Conservation (phyloP, 2,888 invertebrate genomes). For the Colletes collaris region DNA sequence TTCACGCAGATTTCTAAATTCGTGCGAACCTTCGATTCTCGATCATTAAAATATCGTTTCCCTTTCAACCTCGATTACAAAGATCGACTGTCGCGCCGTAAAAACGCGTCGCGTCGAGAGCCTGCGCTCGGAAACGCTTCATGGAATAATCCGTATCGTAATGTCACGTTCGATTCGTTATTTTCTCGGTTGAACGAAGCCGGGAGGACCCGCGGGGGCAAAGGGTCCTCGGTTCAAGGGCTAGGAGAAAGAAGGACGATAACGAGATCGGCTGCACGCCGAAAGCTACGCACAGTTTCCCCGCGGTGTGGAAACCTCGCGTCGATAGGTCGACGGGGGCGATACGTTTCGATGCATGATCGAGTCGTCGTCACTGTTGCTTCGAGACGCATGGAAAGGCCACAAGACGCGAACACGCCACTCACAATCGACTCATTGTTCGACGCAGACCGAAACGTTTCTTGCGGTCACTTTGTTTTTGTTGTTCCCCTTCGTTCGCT, state of each 20-base stretch:
- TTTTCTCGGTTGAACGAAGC: slow-evolving; percentile 16
- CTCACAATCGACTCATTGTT: slow-evolving; percentile 43
- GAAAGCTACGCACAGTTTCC: not conserved
- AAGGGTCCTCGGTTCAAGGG: slow-evolving; percentile 12
- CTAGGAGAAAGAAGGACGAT: not conserved
- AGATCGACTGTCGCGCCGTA: not conserved
- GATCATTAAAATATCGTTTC: slow-evolving; percentile 10
- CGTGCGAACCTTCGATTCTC: not conserved
- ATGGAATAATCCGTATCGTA: not conserved
- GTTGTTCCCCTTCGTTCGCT: not conserved
- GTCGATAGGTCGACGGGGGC: not conserved
- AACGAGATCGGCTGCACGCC: not conserved
- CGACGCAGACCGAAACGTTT: not conserved
- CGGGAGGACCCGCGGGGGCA: not conserved
- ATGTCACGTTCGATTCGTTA: slow-evolving; percentile 36
- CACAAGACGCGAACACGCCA: not conserved
- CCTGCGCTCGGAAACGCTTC: not conserved
- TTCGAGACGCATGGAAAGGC: not conserved
- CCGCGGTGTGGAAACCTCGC: not conserved
- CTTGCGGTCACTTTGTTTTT: slow-evolving; percentile 3
- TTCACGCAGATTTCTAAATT: too few relatives aligned
- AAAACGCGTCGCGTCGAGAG: not conserved
- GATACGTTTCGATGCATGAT: not conserved
- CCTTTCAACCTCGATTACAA: not conserved
- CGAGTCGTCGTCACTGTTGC: not conserved